Evolutionary conservation across 2,888 invertebrate species (phyloP), one percentile per base, ranked within the genome.

Genomic region (Drepanosiphum platanoidis): DNA sequence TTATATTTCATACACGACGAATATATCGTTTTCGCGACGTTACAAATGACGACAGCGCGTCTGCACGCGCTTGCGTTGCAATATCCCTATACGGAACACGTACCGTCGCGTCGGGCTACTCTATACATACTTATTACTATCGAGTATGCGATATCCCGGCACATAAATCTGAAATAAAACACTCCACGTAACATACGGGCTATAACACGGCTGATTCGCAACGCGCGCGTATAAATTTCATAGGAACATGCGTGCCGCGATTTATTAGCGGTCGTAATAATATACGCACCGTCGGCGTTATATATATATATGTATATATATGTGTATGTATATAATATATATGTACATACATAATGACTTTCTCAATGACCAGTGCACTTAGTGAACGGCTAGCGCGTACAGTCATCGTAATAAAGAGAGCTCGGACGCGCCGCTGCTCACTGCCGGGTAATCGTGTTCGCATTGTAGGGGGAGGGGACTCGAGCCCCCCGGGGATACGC

Each of bases 91-190:
- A 58, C n/a, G 9, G 32, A 13, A 32, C 5, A 18, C n/a, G 32
- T 66, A 66, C 9, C 39, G 39, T 1, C 27, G 15, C 52, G 52
- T 13, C 5, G 13, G 3, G 8, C 22, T 36, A 68, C 32, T 34
- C 5, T 68, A 68, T 68, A 32, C 8, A 68, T n/a, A 34, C 34
- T n/a, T 81, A 58, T 18, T 79, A 64, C n/a, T 46, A 61, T 39
- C 32, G 42, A 66, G 66, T 83, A 46, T n/a, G 46, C 64, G 34
- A 75, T 83, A 74, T 74, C 18, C 74, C 64, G 74, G 46, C 9
- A 74, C 46, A 74, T 75, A 83, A 83, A 83, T 83, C 34, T 83
- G 83, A 83, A 83, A 83, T 27, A 27, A 83, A 80, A 80, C 80
- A 80, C 80, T 70, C 30, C 72, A 7, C 27, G 34, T 27, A 27